Evolutionary conservation across 2,113 vertebrate species (phyloP).

Genomic region (Jaculus jaculus): DNA sequence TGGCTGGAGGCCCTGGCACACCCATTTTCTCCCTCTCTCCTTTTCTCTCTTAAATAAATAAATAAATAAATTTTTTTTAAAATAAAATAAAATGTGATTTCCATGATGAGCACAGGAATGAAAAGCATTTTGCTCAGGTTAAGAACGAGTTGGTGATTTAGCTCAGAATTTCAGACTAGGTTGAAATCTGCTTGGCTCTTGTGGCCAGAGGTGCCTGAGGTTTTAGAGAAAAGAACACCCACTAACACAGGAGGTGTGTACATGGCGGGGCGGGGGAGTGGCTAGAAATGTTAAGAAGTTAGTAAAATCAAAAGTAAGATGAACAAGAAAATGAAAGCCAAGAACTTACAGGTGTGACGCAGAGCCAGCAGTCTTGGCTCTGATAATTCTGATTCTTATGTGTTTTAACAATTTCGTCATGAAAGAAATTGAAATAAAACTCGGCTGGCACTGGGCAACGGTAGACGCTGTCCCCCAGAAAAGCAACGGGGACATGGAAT

Average conservation of each 20-base stretch:
- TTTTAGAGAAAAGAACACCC: rapidly evolving
- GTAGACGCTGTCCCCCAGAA: background rate
- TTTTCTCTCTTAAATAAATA: too few species aligned
- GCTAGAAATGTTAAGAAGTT: background rate
- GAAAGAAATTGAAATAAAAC: background rate
- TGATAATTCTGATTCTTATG: background rate
- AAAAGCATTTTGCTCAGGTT: background rate
- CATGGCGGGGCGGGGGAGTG: background rate
- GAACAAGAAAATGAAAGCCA: background rate
- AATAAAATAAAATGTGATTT: background rate
- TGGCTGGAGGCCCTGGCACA: too few species aligned
- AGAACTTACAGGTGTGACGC: background rate
- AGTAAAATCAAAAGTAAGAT: background rate
- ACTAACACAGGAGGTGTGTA: background rate
- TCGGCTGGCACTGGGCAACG: background rate
- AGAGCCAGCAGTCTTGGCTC: background rate
- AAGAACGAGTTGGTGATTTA: background rate
- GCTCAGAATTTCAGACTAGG: background rate
- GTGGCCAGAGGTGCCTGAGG: background rate
- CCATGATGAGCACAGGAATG: background rate
- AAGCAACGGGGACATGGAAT: background rate
- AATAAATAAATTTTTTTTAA: too few species aligned
- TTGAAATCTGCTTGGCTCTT: background rate
- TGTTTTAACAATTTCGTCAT: background rate
- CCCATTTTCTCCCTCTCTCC: too few species aligned